These are phyloP conservation scores for Chelonoidis abingdonii DNA, from an alignment of 2,113 vertebrate species.

Conservation along the genomic window DNA sequence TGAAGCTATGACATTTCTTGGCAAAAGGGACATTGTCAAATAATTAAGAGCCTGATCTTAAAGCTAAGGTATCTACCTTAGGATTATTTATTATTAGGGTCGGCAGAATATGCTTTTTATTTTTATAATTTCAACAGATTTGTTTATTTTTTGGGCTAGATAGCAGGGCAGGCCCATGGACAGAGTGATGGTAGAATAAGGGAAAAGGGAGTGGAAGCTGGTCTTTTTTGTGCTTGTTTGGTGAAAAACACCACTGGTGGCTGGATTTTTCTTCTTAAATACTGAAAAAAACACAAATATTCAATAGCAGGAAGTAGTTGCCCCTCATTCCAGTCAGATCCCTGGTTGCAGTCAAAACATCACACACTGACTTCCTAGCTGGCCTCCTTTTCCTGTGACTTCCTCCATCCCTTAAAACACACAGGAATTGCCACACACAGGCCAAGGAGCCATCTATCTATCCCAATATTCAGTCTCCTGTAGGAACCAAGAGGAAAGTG, in stretches of 20 bases:
- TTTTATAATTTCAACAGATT: neutral
- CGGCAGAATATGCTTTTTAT: neutral
- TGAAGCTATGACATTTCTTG: constrained; percentile 57
- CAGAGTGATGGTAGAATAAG: neutral
- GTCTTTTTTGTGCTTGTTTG: neutral
- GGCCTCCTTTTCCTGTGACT: neutral
- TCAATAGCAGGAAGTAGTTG: neutral
- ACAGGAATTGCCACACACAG: neutral
- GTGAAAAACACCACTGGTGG: neutral
- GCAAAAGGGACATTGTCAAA: constrained; percentile 19
- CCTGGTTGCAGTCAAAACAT: neutral
- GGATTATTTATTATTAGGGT: constrained; percentile 18
- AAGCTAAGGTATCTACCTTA: rapidly evolving
- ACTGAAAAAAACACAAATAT: neutral
- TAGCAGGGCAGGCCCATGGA: neutral
- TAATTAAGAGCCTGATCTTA: constrained; percentile 35
- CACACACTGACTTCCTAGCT: neutral
- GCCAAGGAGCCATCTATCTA: neutral
- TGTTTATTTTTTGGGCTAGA: neutral
- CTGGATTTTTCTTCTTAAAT: neutral
- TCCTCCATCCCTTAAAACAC: neutral
- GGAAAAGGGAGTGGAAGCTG: neutral
- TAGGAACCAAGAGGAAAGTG: neutral
- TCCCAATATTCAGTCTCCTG: neutral
- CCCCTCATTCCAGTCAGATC: neutral